A percentile compares a stretch with the other conserved stretches of the same genome.
Evolutionary conservation across 1,140 invertebrate species (phyloP).

Genomic region (Conus ventricosus): DNA sequence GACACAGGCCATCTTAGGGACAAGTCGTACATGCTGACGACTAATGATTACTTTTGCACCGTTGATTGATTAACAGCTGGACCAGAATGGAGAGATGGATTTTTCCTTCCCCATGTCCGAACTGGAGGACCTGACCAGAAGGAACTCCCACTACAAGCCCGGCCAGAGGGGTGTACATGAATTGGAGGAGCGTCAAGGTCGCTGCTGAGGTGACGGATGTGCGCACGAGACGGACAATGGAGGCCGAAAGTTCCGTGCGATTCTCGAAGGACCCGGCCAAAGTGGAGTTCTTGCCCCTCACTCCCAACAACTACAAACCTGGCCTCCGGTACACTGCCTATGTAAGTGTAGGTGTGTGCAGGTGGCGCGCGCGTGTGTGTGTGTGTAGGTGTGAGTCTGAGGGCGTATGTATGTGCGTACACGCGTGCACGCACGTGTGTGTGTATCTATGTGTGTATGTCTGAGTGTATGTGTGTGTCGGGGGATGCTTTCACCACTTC

Average conservation of each 20-base stretch:
- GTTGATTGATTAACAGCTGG: conserved; percentile 5
- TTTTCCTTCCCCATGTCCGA: conserved; percentile 1
- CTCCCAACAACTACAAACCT: conserved; percentile 63
- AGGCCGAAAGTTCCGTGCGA: conserved; percentile 36
- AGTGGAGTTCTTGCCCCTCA: conserved; percentile 53
- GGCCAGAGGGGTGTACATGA: not conserved
- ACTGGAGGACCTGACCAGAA: not conserved
- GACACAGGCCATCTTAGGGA: no score
- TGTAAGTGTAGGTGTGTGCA: conserved; percentile 49
- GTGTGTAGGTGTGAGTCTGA: not conserved
- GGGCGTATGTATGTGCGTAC: no score
- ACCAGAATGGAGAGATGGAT: not conserved
- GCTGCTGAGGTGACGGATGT: conserved; percentile 62
- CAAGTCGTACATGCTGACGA: no score
- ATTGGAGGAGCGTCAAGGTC: conserved; percentile 34
- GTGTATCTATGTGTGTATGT: no score
- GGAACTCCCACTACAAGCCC: not conserved
- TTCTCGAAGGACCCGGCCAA: conserved; percentile 53
- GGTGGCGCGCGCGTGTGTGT: not conserved
- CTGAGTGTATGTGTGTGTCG: no score
- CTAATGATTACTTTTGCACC: no score
- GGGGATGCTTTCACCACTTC: no score
- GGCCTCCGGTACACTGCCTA: conserved; percentile 60
- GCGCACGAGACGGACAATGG: conserved; percentile 54
- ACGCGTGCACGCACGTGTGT: no score